A percentile compares a stretch with the other conserved stretches of the same genome.
Evolutionary conservation across 2,113 vertebrate genomes (phyloP).

Genomic region (Sapajus apella): DNA sequence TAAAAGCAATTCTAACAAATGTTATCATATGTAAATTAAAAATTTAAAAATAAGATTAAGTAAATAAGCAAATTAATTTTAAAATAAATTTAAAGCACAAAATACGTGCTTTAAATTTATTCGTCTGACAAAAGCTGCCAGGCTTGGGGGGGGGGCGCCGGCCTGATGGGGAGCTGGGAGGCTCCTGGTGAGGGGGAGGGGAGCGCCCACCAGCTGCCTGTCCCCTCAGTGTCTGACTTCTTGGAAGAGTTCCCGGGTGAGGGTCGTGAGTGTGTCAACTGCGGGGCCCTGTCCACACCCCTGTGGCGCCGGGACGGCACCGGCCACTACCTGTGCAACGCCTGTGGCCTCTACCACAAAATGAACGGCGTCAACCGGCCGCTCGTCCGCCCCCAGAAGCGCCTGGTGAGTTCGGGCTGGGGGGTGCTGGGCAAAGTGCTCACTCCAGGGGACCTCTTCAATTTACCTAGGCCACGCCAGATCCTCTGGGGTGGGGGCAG

Average conservation of each 20-base stretch:
- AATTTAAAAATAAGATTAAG: not conserved
- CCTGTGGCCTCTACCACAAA: constrained; percentile 98
- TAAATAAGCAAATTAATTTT: not conserved
- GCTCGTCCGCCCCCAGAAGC: constrained; percentile 95
- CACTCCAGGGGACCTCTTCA: not conserved
- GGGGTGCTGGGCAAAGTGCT: not conserved
- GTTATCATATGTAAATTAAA: not conserved
- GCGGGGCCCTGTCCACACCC: constrained; percentile 96
- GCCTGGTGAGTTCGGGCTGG: constrained; percentile 88
- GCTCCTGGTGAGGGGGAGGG: too few relatives aligned
- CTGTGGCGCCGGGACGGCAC: constrained; percentile 98
- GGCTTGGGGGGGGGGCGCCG: too few relatives aligned
- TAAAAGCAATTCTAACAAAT: not conserved
- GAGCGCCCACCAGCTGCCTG: not conserved
- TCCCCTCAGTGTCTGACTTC: constrained; percentile 84
- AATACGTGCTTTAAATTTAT: too few relatives aligned
- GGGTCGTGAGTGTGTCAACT: constrained; percentile 97
- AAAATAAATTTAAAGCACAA: not conserved
- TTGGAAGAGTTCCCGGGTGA: constrained; percentile 92
- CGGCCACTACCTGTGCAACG: constrained; percentile 98
- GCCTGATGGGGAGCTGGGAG: too few relatives aligned
- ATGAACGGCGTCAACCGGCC: constrained; percentile 98
- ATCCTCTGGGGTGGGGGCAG: not conserved
- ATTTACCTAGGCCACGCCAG: not conserved
- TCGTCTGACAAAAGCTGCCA: rapidly evolving